phyloP scores from a whole-genome alignment of 2,888 invertebrate genomes.

The Pristionchus fissidentatus region DNA sequence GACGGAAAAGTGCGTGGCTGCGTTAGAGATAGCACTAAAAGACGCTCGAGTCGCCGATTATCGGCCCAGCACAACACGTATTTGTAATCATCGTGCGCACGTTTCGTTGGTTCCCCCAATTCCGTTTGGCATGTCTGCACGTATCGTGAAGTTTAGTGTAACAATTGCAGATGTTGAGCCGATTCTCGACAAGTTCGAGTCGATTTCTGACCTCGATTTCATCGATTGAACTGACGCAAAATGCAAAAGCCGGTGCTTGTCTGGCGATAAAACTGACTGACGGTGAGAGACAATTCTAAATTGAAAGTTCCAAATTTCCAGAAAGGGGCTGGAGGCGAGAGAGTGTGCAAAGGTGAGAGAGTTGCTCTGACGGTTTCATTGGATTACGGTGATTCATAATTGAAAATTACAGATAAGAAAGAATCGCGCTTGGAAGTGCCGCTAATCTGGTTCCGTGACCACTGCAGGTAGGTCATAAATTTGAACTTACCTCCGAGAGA shows the following conservation, averaged over 20 bases:
- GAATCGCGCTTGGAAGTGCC: constrained; percentile 57
- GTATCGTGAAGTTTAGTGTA: neutral
- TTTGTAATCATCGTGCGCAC: neutral
- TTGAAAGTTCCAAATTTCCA: too few species aligned
- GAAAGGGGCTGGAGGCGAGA: too few species aligned
- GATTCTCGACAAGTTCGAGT: neutral
- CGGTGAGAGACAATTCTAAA: neutral
- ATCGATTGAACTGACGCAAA: neutral
- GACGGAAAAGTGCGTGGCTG: neutral
- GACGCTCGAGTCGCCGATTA: constrained; percentile 1
- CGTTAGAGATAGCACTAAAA: neutral
- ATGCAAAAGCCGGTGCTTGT: neutral
- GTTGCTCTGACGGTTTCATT: too few species aligned
- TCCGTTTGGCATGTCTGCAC: neutral
- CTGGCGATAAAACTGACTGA: neutral
- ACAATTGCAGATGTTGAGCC: constrained; percentile 14
- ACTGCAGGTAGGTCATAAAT: constrained; percentile 56
- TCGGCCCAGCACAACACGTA: neutral
- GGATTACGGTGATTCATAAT: too few species aligned
- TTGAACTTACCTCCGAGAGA: neutral
- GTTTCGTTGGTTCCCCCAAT: neutral
- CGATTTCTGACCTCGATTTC: neutral
- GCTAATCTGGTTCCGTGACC: constrained; percentile 72
- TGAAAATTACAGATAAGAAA: neutral
- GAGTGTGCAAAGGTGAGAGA: too few species aligned